Percentiles rank a stretch among this genome's conserved stretches.
Evolutionary conservation across 1,140 invertebrate species (phyloP).

Genomic region (Octopus sinensis): DNA sequence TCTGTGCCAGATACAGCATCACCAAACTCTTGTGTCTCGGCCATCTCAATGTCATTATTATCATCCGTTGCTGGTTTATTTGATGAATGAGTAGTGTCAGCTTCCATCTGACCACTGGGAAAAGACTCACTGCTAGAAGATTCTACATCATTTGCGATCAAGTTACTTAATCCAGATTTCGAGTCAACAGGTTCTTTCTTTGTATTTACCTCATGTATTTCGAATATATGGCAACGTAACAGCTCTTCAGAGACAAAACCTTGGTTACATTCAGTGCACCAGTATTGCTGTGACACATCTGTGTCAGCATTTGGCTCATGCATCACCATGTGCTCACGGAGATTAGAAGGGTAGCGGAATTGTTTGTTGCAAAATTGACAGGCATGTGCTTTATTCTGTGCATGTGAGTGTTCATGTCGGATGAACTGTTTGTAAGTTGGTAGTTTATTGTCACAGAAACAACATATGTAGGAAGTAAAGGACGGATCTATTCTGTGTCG

Average conservation of each 20-base stretch:
- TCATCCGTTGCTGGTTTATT: neutral
- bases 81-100: neutral
- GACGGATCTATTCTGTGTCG: constrained; percentile 35
- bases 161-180: neutral
- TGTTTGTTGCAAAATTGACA: constrained; percentile 38
- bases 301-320: constrained; percentile 23
- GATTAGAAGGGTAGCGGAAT: constrained; percentile 34
- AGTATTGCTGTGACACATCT: constrained; percentile 32
- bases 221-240: constrained; percentile 34
- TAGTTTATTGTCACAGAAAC: constrained; percentile 37
- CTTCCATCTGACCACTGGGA: neutral
- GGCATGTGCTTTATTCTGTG: constrained; percentile 34
- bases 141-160: neutral
- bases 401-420: constrained; percentile 44
- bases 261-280: constrained; percentile 44
- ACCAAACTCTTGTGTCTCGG: neutral
- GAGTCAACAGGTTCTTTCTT: neutral
- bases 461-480: constrained; percentile 36
- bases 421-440: constrained; percentile 40
- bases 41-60: neutral
- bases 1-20: neutral
- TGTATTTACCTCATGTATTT: constrained; percentile 31
- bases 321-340: constrained; percentile 35
- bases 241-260: constrained; percentile 37
- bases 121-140: neutral